Conservation (phyloP, 2,113 vertebrate genomes). For the Rhizomys pruinosus region DNA sequence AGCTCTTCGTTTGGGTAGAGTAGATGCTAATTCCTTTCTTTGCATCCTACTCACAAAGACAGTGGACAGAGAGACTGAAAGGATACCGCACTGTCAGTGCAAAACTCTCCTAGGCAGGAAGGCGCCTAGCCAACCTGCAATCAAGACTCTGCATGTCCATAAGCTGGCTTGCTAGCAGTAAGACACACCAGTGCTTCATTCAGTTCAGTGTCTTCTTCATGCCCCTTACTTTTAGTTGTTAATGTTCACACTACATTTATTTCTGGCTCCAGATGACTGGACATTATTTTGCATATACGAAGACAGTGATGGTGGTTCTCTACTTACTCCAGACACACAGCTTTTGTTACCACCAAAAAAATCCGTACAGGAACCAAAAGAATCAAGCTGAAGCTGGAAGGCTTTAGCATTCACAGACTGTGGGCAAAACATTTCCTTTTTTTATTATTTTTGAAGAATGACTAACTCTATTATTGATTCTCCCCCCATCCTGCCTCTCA, state of each 20-base stretch:
- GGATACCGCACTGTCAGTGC: neutral
- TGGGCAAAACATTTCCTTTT: neutral
- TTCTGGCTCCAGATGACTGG: neutral
- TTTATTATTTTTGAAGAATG: neutral
- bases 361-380: neutral
- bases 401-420: neutral
- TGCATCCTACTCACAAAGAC: too few species aligned
- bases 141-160: neutral
- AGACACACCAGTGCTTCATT: rapidly evolving
- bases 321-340: neutral
- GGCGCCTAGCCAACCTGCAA: rapidly evolving
- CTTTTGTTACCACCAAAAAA: neutral
- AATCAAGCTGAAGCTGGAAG: neutral
- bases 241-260: neutral
- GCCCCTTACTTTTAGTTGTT: neutral
- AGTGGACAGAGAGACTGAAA: neutral
- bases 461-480: neutral
- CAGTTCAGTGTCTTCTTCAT: neutral
- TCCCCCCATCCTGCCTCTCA: neutral
- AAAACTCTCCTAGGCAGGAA: neutral
- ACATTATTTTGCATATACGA: constrained; percentile 13
- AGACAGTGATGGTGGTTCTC: neutral
- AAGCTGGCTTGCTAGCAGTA: too few species aligned
- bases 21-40: neutral
- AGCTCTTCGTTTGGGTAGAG: neutral